These are phyloP conservation scores for Bos javanicus DNA, from an alignment of 2,113 vertebrate species.

Conservation along the genomic window DNA sequence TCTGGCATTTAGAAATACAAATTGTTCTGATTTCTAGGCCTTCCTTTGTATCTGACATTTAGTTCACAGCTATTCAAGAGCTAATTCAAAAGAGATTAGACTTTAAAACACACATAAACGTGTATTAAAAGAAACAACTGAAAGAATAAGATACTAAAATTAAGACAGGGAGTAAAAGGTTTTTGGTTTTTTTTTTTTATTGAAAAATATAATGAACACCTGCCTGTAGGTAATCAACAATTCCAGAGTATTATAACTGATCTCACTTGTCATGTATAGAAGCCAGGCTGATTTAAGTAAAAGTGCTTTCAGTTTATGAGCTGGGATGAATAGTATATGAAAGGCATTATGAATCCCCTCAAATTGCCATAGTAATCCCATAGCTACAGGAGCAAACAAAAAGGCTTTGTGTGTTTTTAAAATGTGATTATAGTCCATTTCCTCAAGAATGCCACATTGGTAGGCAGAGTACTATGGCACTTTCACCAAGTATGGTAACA, in stretches of 20 bases:
- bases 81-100: conserved; percentile 32
- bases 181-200: neutral
- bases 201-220: neutral
- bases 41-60: conserved; percentile 29
- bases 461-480: neutral
- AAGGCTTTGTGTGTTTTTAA: neutral
- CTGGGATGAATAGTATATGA: neutral
- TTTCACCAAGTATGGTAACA: neutral
- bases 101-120: neutral
- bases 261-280: neutral
- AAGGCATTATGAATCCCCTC: neutral
- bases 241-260: neutral
- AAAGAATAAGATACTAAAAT: conserved; percentile 25
- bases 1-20: conserved; percentile 3
- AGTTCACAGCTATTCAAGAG: neutral
- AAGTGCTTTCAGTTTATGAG: neutral
- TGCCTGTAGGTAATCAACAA: neutral
- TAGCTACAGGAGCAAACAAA: neutral
- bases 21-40: neutral
- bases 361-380: neutral
- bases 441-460: neutral
- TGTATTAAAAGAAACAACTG: neutral
- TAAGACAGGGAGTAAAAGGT: neutral
- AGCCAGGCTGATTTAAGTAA: neutral
- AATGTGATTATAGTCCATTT: neutral